Evolutionary conservation across 2,113 vertebrate species (phyloP).

Genomic region (Axis porcinus): DNA sequence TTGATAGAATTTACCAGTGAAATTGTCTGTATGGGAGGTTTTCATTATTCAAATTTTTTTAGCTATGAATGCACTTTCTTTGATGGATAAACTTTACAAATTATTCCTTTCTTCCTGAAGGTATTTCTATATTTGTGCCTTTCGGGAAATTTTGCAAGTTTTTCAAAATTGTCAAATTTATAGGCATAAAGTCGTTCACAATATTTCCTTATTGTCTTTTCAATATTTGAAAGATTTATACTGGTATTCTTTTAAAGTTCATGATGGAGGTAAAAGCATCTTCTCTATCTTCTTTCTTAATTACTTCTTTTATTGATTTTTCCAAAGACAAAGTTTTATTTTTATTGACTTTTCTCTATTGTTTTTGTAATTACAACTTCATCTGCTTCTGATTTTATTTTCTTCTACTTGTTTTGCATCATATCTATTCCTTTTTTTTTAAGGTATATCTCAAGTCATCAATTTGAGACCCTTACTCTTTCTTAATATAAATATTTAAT

Average conservation of each 20-base stretch:
- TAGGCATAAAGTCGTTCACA: background rate
- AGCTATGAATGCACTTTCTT: background rate
- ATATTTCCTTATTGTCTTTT: background rate
- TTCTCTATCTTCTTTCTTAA: background rate
- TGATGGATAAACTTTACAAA: background rate
- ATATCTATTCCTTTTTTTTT: background rate
- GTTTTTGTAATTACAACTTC: background rate
- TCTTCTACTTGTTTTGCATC: background rate
- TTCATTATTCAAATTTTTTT: background rate
- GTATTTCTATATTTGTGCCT: background rate
- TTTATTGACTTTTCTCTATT: background rate
- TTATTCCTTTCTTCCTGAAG: background rate
- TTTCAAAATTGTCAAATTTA: background rate
- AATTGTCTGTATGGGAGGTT: background rate
- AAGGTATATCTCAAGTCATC: background rate
- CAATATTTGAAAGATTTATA: background rate
- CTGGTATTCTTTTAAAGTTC: background rate
- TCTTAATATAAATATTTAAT: constrained; percentile 8
- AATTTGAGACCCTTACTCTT: background rate
- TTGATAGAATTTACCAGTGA: background rate
- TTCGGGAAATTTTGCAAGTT: background rate
- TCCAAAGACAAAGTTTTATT: background rate
- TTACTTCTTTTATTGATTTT: background rate
- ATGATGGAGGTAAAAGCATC: background rate
- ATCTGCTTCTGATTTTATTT: background rate